Evolutionary conservation across 2,113 vertebrate genomes (phyloP).

Genomic region (Menidia beryllina): DNA sequence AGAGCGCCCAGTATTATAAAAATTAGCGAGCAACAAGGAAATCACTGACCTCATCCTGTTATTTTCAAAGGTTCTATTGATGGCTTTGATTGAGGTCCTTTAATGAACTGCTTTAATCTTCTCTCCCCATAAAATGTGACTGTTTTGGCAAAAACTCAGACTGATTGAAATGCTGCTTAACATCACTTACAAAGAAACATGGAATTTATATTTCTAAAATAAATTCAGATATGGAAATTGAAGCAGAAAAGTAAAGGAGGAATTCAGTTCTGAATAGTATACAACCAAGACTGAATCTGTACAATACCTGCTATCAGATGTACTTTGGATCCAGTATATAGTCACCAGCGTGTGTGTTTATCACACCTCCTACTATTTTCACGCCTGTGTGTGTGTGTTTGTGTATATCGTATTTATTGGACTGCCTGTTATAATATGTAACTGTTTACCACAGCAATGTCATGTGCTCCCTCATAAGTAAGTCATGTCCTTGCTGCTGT

Average conservation of each 20-base stretch:
- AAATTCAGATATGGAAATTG: not conserved
- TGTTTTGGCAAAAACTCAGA: too few relatives aligned
- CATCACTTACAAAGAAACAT: not conserved
- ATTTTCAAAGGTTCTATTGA: not conserved
- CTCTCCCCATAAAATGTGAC: not conserved
- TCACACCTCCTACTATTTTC: not conserved
- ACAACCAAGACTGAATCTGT: too few relatives aligned
- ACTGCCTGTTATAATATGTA: slow-evolving; percentile 26
- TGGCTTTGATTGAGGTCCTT: not conserved
- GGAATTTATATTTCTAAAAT: not conserved
- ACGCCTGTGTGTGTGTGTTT: not conserved
- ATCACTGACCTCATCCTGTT: not conserved
- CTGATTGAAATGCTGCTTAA: too few relatives aligned
- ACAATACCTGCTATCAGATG: too few relatives aligned
- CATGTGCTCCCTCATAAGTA: slow-evolving; percentile 54
- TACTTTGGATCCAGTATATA: not conserved
- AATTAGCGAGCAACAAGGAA: not conserved
- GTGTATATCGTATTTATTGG: not conserved
- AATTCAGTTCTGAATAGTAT: too few relatives aligned
- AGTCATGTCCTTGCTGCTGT: slow-evolving; percentile 46
- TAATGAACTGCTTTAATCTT: too few relatives aligned
- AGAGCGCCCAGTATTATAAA: not conserved
- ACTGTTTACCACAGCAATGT: slow-evolving; percentile 31
- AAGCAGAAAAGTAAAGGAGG: too few relatives aligned
- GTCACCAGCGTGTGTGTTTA: not conserved